Conservation (phyloP, 2,113 vertebrate species). For the Odobenus rosmarus region DNA sequence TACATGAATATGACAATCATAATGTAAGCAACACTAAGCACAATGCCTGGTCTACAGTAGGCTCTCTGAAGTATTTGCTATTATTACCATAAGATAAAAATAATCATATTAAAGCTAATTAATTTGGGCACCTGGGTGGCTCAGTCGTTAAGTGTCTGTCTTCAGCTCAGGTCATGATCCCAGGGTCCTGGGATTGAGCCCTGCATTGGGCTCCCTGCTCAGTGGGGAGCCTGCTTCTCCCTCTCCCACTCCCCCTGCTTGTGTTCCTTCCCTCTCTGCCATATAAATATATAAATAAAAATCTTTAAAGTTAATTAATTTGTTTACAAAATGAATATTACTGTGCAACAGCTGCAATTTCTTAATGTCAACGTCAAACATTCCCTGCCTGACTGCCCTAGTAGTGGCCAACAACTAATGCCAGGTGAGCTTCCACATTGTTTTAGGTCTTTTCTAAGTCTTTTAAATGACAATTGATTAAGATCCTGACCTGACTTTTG, state of each 20-base stretch:
- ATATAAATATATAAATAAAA: no score
- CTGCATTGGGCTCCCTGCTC: no score
- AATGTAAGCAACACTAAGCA: background rate
- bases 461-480: background rate
- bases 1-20: background rate
- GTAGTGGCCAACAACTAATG: background rate
- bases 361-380: background rate
- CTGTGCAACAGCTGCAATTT: background rate
- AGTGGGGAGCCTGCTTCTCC: no score
- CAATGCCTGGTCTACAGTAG: background rate
- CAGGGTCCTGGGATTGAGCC: background rate
- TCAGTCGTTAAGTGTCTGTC: background rate
- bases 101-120: background rate
- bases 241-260: no score
- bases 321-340: background rate
- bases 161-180: background rate
- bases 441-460: background rate
- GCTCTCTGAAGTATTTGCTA: background rate
- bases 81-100: conserved; percentile 34
- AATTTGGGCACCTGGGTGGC: background rate
- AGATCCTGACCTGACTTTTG: background rate
- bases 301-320: background rate
- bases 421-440: background rate
- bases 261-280: no score
- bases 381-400: background rate